phyloP scores from a whole-genome alignment of 1,140 invertebrate species.

The Apis florea region DNA sequence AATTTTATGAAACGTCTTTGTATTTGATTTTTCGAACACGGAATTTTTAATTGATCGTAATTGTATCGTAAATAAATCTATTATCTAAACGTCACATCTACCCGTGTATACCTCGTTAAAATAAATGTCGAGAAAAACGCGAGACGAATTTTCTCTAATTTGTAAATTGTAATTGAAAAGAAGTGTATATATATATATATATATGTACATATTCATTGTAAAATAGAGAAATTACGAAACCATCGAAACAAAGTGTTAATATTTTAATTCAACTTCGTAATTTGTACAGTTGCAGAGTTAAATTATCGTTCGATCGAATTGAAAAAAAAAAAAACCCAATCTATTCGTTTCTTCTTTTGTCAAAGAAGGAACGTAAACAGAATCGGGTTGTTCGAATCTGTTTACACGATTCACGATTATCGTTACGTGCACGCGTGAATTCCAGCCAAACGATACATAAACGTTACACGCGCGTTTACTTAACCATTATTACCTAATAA shows the following conservation, averaged over 20 bases:
- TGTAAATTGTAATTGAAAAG: neutral
- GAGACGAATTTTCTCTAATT: neutral
- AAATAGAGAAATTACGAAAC: neutral
- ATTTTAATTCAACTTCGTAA: too few species aligned
- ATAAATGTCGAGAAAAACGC: too few species aligned
- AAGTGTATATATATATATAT: neutral
- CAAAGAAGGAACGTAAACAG: neutral
- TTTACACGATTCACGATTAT: neutral
- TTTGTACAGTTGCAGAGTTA: too few species aligned
- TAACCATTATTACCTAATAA: constrained; percentile 16
- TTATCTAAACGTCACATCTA: too few species aligned
- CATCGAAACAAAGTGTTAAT: neutral
- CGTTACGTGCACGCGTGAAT: neutral
- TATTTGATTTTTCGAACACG: neutral
- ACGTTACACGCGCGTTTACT: neutral
- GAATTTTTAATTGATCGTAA: neutral
- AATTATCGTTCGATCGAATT: too few species aligned
- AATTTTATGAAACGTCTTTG: neutral
- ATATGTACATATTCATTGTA: neutral
- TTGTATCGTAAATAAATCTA: too few species aligned
- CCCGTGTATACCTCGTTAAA: neutral
- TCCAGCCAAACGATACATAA: neutral
- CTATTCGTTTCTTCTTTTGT: too few species aligned
- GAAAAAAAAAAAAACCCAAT: too few species aligned
- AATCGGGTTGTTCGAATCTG: neutral